A percentile compares a stretch with the other conserved stretches of the same genome.
Evolutionary conservation across 53 echinoderm and acorn worm species (phyloP).

Genomic region (Henricia sp.): DNA sequence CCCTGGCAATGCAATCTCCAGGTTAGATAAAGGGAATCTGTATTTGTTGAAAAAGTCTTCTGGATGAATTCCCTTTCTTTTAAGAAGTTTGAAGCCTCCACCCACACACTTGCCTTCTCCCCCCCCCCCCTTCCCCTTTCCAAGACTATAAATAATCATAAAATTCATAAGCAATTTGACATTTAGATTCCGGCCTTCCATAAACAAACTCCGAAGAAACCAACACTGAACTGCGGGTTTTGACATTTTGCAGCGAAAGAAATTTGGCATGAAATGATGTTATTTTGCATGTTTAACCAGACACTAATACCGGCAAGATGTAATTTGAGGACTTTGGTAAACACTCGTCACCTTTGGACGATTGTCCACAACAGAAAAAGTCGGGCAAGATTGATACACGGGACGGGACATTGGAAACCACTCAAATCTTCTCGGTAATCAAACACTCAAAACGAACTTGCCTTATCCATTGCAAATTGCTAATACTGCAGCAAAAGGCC

Average conservation of each 20-base stretch:
- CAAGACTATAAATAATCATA: not conserved
- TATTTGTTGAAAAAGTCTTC: not conserved
- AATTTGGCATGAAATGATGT: not conserved
- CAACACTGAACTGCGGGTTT: not conserved
- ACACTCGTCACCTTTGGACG: too few species aligned
- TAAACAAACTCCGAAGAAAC: not conserved
- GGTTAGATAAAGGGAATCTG: not conserved
- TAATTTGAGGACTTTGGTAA: conserved; percentile 1
- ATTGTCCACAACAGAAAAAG: too few species aligned
- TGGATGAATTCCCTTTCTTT: not conserved
- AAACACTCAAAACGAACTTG: too few species aligned
- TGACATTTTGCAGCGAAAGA: conserved; percentile 10
- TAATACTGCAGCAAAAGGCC: too few species aligned
- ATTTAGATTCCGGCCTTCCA: conserved; percentile 22
- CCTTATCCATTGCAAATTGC: too few species aligned
- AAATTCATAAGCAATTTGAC: conserved; percentile 28
- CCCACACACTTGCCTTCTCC: not conserved
- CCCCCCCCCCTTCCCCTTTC: not conserved
- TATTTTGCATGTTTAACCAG: conserved; percentile 4
- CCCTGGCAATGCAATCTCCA: not conserved
- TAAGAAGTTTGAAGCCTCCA: too few species aligned
- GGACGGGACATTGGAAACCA: too few species aligned
- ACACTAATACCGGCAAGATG: not conserved
- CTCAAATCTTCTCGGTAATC: too few species aligned
- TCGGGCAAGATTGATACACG: too few species aligned